Conservation (phyloP, 2,888 invertebrate genomes). For the Unio pictorum region DNA sequence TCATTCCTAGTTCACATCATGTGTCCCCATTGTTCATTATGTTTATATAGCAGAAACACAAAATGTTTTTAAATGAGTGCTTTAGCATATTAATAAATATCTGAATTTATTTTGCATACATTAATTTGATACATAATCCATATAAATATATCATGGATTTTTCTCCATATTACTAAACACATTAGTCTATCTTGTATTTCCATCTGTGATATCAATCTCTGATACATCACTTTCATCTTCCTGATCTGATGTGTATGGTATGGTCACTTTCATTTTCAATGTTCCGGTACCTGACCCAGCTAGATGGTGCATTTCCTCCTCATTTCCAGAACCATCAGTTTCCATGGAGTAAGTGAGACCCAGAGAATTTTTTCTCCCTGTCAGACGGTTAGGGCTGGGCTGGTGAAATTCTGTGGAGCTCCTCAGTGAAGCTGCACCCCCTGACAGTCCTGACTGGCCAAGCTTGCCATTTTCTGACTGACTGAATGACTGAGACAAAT, state of each 20-base stretch:
- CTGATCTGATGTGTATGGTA: slow-evolving; percentile 48
- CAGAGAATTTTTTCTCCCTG: slow-evolving; percentile 38
- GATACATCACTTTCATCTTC: slow-evolving; percentile 54
- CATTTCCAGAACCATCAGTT: slow-evolving; percentile 33
- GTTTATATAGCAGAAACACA: too few relatives aligned
- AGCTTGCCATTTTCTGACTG: slow-evolving; percentile 33
- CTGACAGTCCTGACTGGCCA: slow-evolving; percentile 15
- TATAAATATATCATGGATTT: too few relatives aligned
- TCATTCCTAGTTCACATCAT: too few relatives aligned
- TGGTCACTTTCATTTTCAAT: slow-evolving; percentile 55
- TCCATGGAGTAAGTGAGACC: slow-evolving; percentile 52
- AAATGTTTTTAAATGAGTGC: too few relatives aligned
- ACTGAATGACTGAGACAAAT: slow-evolving; percentile 54
- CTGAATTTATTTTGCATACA: too few relatives aligned
- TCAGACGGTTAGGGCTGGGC: slow-evolving; percentile 34
- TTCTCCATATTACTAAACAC: too few relatives aligned
- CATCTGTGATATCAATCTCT: slow-evolving; percentile 47
- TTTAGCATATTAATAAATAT: too few relatives aligned
- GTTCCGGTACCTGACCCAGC: slow-evolving; percentile 34
- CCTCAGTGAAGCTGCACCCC: slow-evolving; percentile 21
- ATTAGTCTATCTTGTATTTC: not conserved
- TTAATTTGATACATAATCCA: too few relatives aligned
- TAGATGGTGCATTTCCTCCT: slow-evolving; percentile 36
- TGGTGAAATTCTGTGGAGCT: slow-evolving; percentile 31
- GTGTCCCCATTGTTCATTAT: too few relatives aligned